Base-by-base conservation (phyloP, 1,140 invertebrate species). In the Listronotus bonariensis region DNA sequence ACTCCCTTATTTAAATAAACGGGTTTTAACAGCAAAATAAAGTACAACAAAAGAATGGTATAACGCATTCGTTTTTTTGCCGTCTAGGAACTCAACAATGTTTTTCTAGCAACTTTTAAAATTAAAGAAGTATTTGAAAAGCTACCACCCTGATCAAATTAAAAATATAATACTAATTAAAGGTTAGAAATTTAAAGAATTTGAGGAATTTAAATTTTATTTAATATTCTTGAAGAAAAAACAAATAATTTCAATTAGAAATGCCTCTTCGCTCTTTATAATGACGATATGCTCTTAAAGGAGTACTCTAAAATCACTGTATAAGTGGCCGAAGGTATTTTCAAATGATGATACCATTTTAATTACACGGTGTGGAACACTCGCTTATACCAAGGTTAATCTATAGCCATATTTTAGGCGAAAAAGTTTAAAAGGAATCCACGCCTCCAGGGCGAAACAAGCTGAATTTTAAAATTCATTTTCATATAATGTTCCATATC, bases 261-360 rank as follows among this genome's bases (percentile, higher is more conserved):
- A 12, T 20, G 20, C 31, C 46, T 7, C 10, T 49, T 26, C 12
- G 8, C 5, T 45, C 42, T 9, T 14, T 45, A 45, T 40, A 40
- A 26, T 26, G 20, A 26, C 20, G 20, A 26, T 26, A 26, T 26
- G 20, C 20, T 17, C n/a, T 17, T 17, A 17, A 45, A 45, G 42
- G 17, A 45, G 15, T 45, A 17, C 42, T 15, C 11, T 32, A 32
- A 49, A 31, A 49, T 49, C 46, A 14, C 31, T 31, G 20, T 32
- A 32, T 49, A 49, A 49, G 18, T 31, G 46, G 18, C 10, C 46
- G 31, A 49, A 40, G 46, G 15, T 40, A 43, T 66, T 67, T 61
- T 51, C 48, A 68, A 72, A 69, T 72, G 70, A 72, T 72, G 70
- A 72, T 72, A 69, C 60, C 63, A 64, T 71, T 71, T 71, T 71